Evolutionary conservation across 92 coral and sea anemone species (phyloP), one percentile per base, ranked within the genome.

Genomic region (Meandrina meandrites): DNA sequence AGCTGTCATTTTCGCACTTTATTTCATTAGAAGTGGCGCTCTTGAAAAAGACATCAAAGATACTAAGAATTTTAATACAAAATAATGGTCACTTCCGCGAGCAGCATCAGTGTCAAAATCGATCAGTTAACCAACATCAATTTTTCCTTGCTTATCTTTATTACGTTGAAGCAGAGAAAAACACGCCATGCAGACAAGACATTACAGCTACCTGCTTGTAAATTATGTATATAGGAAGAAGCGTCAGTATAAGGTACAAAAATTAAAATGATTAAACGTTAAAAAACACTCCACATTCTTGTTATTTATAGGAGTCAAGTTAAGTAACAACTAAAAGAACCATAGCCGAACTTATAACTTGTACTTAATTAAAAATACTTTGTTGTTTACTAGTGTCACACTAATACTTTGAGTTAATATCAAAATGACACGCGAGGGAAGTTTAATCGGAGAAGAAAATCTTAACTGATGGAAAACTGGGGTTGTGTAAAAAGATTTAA

Each of bases 401-500:
- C 71, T 10, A 48, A 42, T 14, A 34, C 72, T 60, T 81, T 6
- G 71, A 48, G 15, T 32, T 81, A 70, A 31, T 66, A 66, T 27
- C 34, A 17, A 28, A 66, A 27, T 34, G 71, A 66, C 71, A 62
- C n/a, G 30, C 50, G 18, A 45, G 27, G 48, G 28, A 31, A 11
- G 16, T 74, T 74, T 74, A 84, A 84, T 75, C 27, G 75, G 54
- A 73, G 8, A 18, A 36, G 80, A 73, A 74, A 68, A 58, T 74
- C 81, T 84, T 34, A 84, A 53, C 87, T 82, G 82, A 88, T 83
- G 1, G 67, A 64, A 16, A 48, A 48, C 4, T 45, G 28, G 22
- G 35, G 72, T 70, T 74, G 37, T 37, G 83, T 75, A 79, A 86
- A 90, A 78, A 42, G 86, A 86, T 83, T 92, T 90, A 79, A 89